Evolutionary conservation across 2,888 invertebrate genomes (phyloP).

Genomic region (Tuberolachnus salignus): DNA sequence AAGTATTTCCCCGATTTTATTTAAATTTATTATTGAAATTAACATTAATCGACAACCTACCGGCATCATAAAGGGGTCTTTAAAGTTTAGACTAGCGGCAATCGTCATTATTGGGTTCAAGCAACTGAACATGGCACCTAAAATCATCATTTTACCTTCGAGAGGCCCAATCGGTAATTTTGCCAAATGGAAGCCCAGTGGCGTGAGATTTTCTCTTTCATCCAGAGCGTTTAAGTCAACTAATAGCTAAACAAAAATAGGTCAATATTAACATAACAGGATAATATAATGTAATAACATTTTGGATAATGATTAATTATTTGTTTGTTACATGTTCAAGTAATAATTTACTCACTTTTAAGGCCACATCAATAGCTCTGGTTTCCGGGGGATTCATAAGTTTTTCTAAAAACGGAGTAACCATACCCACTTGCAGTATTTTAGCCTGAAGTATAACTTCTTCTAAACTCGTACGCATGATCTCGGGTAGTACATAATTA

Average conservation of each 20-base stretch:
- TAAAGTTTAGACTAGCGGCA: constrained; percentile 84
- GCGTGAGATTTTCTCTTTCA: constrained; percentile 77
- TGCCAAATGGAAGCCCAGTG: constrained; percentile 88
- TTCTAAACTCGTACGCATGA: constrained; percentile 81
- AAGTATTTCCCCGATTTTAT: constrained; percentile 23
- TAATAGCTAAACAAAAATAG: constrained; percentile 60
- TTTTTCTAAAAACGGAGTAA: constrained; percentile 70
- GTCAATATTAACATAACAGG: neutral
- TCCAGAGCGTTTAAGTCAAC: constrained; percentile 77
- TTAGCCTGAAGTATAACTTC: constrained; percentile 83
- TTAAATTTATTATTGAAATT: constrained; percentile 6
- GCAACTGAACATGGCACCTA: constrained; percentile 86
- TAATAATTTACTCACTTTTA: constrained; percentile 62
- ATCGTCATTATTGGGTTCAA: constrained; percentile 87
- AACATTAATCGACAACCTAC: too few species aligned
- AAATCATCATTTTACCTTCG: constrained; percentile 85
- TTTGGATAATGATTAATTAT: too few species aligned
- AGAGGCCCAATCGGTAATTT: constrained; percentile 88
- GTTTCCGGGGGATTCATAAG: constrained; percentile 79
- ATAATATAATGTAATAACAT: too few species aligned
- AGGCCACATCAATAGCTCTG: constrained; percentile 71
- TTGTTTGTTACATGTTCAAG: too few species aligned
- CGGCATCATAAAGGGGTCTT: constrained; percentile 80
- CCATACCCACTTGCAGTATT: constrained; percentile 73
- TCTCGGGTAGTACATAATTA: constrained; percentile 79